Evolutionary conservation across 1,140 invertebrate genomes (phyloP), one percentile per base, ranked within the genome.

Genomic region (Anadara kagoshimensis): DNA sequence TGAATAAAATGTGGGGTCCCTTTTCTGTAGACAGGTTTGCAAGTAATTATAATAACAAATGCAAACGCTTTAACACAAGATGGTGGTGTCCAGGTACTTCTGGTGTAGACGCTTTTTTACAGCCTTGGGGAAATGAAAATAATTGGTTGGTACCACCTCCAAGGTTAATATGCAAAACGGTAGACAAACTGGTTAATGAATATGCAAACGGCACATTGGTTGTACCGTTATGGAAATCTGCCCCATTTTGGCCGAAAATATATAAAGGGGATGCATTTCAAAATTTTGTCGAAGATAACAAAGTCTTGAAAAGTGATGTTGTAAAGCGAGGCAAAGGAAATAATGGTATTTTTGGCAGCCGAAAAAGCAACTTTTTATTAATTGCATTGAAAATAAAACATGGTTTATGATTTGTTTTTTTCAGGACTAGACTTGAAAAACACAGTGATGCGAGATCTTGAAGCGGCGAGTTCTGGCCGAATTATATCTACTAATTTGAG

Each of bases 41-140:
- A 16, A n/a, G 16, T 57, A 41, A 61, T 61, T 69, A 41, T n/a
- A 69, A 69, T 49, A 12, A 20, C n/a, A 69, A 69, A 61, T 69
- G 67, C 41, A 5, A n/a, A n/a, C 8, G 22, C 16, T 59, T 69
- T 44, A 69, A 61, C 51, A 36, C 67, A 3, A 69, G 41, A 51
- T 58, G 20, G 16, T 68, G 43, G 66, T 57, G 53, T 45, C 36
- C 54, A 11, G 66, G 36, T 44, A 58, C 45, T 29, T 3, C 1
- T 22, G 67, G 4, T 43, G 29, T 49, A n/a, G 29, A 69, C 51
- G 56, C 20, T 49, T 69, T 69, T 45, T 14, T 29, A 20, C 8
- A 51, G 0, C 18, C 22, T n/a, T 69, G 54, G 54, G 26, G 18
- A 20, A 0, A 36, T 1, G 67, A 59, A 22, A 59, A 54, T 22